Base-by-base conservation (phyloP, 2,888 invertebrate species). In the Alviniconcha strummeri region DNA sequence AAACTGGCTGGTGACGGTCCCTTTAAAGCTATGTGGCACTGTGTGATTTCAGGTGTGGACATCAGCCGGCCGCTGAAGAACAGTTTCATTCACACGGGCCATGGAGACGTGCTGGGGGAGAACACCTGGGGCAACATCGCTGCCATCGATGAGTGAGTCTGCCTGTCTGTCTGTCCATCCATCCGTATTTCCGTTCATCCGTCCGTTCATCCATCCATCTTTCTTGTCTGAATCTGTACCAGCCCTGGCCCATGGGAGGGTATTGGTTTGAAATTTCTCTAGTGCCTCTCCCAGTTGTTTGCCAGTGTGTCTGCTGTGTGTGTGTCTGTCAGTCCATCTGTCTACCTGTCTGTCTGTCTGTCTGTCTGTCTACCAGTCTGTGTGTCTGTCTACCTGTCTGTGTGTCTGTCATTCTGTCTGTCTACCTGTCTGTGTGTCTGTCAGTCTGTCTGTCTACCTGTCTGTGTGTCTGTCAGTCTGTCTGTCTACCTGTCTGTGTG, bases 81-180 rank as follows among this genome's bases (percentile, higher is more conserved):
- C 91, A 97, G 97, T 0, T 96, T 97, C 88, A 96, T 97, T 83
- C 97, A 97, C 90, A 96, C 97, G 0, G 95, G 95, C 79, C 94
- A 94, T 90, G 93, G 93, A 5, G 94, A 94, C 15, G 95, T 96
- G 0, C 96, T 96, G 1, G 97, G 97, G 4, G 71, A 57, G 15
- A 96, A 96, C 88, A 96, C 96, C 8, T 98, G 98, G 98, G 98
- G 98, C 1, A 96, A 96, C 90, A 97, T 97, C 0, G 95, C 95
- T 2, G 95, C 94, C 84, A 97, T 97, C 86, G 97, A 97, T 91
- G 96, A 96, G 93, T 94, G 88, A 88, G 94, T 88, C 8, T 55
- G 69, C 5, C 69, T 69, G 6, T 69, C 17, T 69, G 17, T 69
- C 69, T 69, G 69, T 69, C 69, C n/a, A 69, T 17, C 69, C 15